Evolutionary conservation across 2,113 vertebrate genomes (phyloP), one percentile per base, ranked within the genome.

Genomic region (Etheostoma spectabile): DNA sequence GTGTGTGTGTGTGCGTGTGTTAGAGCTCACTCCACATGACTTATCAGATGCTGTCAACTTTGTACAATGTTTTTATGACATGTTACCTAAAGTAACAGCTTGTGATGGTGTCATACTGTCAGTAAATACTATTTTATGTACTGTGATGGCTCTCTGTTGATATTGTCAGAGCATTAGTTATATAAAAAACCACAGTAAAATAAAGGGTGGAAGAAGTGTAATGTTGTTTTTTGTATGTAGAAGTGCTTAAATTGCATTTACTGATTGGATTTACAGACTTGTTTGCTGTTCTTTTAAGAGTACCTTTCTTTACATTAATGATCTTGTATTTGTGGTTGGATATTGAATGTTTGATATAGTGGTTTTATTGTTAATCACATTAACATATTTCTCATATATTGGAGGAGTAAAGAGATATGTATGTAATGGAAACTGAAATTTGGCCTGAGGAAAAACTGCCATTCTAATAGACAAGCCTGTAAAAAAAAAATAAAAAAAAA

Each of bases 71-170:
- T 67, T 69, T 21, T 33, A 38, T 38, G 48, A 60, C 11, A 18
- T 52, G 33, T 68, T 38, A 5, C 49, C 1, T 62, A 13, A 84
- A 81, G 42, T 74, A 3, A 52, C 19, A 35, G 21, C 33, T 74
- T 42, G 5, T 67, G 12, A 81, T 75, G 61, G 24, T 63, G 62
- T 57, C 60, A 64, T 56, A 77, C 53, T 8, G 53, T 68, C 42
- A 86, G 42, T 84, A 83, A 90, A 87, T 52, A 16, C 1, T 88
- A 35, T 90, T 89, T 82, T 74, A 57, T 81, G 55, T 56, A 82
- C 27, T 33, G 30, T 21, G 27, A 74, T 13, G 62, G 15, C 38
- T 80, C 55, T 53, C 30, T 74, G 68, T 76, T 53, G 16, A 5
- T 79, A 14, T 70, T 59, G 35, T 61, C 10, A 7, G 8, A 56